Percentiles rank a stretch among this genome's conserved stretches.
Evolutionary conservation across 2,113 vertebrate species (phyloP).

Genomic region (Archocentrus centrarchus): DNA sequence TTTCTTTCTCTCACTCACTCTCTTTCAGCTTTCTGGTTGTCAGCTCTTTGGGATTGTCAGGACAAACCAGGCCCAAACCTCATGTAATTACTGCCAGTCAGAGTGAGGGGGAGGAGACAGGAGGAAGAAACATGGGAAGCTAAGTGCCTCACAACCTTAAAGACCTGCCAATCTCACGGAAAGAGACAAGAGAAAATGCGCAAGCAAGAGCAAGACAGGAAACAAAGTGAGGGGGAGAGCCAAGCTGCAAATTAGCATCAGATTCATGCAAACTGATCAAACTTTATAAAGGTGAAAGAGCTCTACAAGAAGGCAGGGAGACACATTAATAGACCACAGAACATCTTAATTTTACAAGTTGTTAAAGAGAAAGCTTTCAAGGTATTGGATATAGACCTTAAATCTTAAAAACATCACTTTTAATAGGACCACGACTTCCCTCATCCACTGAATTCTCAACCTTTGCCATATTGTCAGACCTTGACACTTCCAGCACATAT

Average conservation of each 20-base stretch:
- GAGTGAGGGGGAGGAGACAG: conserved; percentile 56
- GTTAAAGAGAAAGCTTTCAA: conserved; percentile 26
- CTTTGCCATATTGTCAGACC: conserved; percentile 31
- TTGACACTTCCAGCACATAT: conserved; percentile 27
- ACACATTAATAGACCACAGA: conserved; percentile 26
- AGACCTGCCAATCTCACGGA: conserved; percentile 69
- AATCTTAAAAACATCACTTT: conserved; percentile 29
- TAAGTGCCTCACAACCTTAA: conserved; percentile 61
- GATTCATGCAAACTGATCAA: conserved; percentile 45
- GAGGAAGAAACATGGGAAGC: conserved; percentile 57
- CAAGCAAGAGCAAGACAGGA: conserved; percentile 32
- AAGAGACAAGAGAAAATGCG: conserved; percentile 41
- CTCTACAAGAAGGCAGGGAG: neutral
- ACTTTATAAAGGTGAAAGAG: conserved; percentile 30
- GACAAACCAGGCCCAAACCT: conserved; percentile 55
- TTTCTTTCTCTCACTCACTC: neutral
- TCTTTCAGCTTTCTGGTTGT: conserved; percentile 42
- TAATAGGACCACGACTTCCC: conserved; percentile 25
- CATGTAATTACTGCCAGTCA: conserved; percentile 79
- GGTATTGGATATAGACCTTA: conserved; percentile 12
- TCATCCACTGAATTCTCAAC: conserved; percentile 38
- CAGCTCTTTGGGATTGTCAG: conserved; percentile 52
- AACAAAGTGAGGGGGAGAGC: conserved; percentile 3
- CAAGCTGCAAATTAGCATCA: conserved; percentile 36
- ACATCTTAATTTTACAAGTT: conserved; percentile 48